Conservation (phyloP, 1,140 invertebrate species). For the Bemisia tabaci region DNA sequence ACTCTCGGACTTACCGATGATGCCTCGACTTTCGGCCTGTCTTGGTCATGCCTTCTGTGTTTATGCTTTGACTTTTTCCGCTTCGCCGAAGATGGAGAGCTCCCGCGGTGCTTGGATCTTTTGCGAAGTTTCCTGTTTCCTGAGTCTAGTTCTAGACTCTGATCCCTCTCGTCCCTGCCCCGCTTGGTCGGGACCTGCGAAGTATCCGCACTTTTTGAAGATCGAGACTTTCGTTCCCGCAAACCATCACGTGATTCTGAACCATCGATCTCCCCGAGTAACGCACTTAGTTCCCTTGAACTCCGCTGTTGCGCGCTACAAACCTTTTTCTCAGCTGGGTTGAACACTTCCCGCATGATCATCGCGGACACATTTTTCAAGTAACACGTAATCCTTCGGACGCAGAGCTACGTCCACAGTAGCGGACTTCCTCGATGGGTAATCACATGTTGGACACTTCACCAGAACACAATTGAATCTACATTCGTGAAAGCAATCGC, state of each 20-base stretch:
- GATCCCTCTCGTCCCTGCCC: not conserved
- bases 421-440: too few relatives aligned
- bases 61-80: not conserved
- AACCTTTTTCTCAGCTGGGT: not conserved
- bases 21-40: not conserved
- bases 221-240: not conserved
- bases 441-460: too few relatives aligned
- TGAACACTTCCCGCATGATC: not conserved
- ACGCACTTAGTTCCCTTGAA: not conserved
- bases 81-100: not conserved
- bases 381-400: not conserved
- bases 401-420: too few relatives aligned
- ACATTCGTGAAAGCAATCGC: too few relatives aligned
- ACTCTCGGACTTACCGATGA: conserved; percentile 36
- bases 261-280: not conserved
- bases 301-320: not conserved
- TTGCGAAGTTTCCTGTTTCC: not conserved
- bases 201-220: not conserved
- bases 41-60: not conserved
- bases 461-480: too few relatives aligned
- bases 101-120: not conserved
- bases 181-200: not conserved
- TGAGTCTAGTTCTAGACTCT: not conserved
- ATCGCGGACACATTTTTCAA: not conserved
- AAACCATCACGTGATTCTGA: not conserved